Conservation (phyloP, 2,797 vertebrate species). For the Gallinago stenura region DNA sequence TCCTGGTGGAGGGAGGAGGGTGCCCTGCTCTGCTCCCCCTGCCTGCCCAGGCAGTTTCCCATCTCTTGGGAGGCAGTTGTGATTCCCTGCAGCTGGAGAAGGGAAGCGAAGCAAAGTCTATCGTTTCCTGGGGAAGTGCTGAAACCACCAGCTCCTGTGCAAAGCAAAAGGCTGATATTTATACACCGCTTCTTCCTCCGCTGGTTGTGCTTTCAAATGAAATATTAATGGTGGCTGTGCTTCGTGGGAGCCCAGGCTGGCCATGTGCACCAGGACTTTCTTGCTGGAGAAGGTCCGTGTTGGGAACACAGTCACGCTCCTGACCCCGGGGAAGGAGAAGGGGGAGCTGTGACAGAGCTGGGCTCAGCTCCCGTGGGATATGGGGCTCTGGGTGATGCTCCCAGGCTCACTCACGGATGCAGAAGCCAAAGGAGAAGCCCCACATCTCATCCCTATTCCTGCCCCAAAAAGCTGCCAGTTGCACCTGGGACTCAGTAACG, state of each 20-base stretch:
- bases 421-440: not conserved
- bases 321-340: not conserved
- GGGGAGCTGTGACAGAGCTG: not conserved
- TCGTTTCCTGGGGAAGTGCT: not conserved
- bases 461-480: not conserved
- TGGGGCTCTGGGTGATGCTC: not conserved
- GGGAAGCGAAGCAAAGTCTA: not conserved
- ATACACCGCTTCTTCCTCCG: not conserved
- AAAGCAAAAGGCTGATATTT: not conserved
- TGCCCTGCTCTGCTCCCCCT: fast-evolving
- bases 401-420: not conserved
- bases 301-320: fast-evolving
- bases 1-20: fast-evolving
- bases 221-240: not conserved
- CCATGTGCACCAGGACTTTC: not conserved
- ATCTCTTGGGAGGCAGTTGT: not conserved
- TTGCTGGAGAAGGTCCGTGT: fast-evolving
- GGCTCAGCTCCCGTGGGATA: fast-evolving
- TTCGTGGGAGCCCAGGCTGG: not conserved
- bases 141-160: not conserved
- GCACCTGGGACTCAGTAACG: not conserved
- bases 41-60: not conserved
- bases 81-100: not conserved
- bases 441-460: not conserved
- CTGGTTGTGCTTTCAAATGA: not conserved